These are phyloP conservation scores for Limnothrissa miodon DNA, from an alignment of 2,113 vertebrate species.

Conservation along the genomic window DNA sequence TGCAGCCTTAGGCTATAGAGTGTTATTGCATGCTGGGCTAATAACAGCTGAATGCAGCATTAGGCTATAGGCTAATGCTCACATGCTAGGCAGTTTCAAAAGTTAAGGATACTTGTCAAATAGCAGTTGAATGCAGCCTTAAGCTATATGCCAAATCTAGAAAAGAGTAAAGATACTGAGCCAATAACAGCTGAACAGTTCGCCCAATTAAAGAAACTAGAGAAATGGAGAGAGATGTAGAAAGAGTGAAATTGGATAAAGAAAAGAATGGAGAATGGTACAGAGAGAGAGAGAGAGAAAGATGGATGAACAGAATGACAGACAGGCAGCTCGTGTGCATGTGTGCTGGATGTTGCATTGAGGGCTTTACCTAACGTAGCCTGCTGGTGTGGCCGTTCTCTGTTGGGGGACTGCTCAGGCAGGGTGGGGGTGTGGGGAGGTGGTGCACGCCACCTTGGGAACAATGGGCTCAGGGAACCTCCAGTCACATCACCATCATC, in stretches of 20 bases:
- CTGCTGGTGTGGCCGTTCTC: constrained; percentile 69
- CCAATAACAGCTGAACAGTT: too few relatives aligned
- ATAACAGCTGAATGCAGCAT: too few relatives aligned
- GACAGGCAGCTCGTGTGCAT: constrained; percentile 25
- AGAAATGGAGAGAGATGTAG: too few relatives aligned
- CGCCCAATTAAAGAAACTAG: too few relatives aligned
- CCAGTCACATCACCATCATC: constrained; percentile 64
- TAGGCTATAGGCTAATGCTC: too few relatives aligned
- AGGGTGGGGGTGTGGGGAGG: constrained; percentile 67
- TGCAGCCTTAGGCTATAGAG: too few relatives aligned
- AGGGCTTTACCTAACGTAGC: constrained; percentile 75
- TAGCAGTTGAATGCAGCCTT: too few relatives aligned
- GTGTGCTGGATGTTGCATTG: constrained; percentile 71
- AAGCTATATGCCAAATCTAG: too few relatives aligned
- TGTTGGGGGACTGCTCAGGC: constrained; percentile 71
- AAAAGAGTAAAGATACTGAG: constrained; percentile 48
- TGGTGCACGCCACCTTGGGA: constrained; percentile 74
- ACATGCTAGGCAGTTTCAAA: too few relatives aligned
- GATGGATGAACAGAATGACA: too few relatives aligned
- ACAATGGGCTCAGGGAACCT: constrained; percentile 68
- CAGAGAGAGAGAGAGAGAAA: constrained; percentile 51
- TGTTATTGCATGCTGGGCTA: too few relatives aligned
- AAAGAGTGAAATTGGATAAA: constrained; percentile 50
- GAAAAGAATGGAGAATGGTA: constrained; percentile 63
- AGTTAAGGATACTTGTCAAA: too few relatives aligned